These are phyloP conservation scores for Orthosia cruda DNA, from an alignment of 2,888 invertebrate genomes.

Conservation along the genomic window DNA sequence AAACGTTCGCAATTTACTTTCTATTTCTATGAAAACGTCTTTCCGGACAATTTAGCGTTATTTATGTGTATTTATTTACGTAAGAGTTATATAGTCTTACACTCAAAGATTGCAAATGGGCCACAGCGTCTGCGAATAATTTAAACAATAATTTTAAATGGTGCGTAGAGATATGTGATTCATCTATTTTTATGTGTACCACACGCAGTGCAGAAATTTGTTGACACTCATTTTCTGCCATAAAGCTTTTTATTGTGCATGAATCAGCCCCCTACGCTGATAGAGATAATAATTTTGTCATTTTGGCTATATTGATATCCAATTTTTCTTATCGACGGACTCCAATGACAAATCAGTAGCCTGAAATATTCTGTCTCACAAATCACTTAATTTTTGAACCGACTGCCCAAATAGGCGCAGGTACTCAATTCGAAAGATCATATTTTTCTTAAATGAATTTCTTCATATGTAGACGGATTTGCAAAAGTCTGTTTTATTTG, in stretches of 20 bases:
- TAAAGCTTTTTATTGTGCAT: not conserved
- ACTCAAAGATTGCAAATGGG: conserved; percentile 41
- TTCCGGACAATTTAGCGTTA: conserved; percentile 41
- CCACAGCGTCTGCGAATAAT: conserved; percentile 34
- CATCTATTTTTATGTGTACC: conserved; percentile 24
- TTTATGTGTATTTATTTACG: conserved; percentile 42
- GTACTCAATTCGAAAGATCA: too few relatives aligned
- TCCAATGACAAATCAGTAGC: too few relatives aligned
- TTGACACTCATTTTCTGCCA: not conserved
- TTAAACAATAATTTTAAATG: conserved; percentile 38
- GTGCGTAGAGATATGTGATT: conserved; percentile 12
- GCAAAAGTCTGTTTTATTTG: too few relatives aligned
- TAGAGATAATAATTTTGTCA: too few relatives aligned
- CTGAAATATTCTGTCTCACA: too few relatives aligned
- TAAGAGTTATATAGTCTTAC: conserved; percentile 26
- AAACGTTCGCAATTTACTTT: conserved; percentile 17
- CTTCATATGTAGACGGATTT: too few relatives aligned
- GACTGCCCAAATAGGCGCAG: too few relatives aligned
- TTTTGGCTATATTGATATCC: too few relatives aligned
- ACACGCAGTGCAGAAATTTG: not conserved
- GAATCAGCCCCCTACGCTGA: too few relatives aligned
- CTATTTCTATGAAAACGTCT: conserved; percentile 30
- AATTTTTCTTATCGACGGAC: too few relatives aligned
- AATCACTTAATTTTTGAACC: too few relatives aligned
- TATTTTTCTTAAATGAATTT: too few relatives aligned